Evolutionary conservation across 2,888 invertebrate genomes (phyloP), one percentile per base, ranked within the genome.

Genomic region (Cacoxenus indagator): DNA sequence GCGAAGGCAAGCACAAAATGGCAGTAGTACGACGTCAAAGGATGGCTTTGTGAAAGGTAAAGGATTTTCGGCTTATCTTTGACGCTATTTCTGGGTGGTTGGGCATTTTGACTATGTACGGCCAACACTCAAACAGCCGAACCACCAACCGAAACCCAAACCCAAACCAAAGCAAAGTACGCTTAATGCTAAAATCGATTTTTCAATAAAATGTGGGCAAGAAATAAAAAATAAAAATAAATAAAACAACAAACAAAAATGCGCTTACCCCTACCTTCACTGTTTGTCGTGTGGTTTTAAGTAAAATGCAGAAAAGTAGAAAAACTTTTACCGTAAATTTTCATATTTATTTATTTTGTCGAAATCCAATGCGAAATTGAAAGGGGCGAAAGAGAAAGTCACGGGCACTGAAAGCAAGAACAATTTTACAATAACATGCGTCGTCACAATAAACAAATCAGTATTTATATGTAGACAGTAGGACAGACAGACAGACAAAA

Each of bases 331-430:
- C 79, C 83, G 83, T 81, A 81, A 81, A 81, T 83, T 83, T 81
- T 83, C 82, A 81, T 81, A 81, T 83, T 81, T 81, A 81, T 81
- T 81, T 81, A 81, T 81, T 83, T 81, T 83, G 83, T 81, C 83
- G 79, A 81, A 9, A 17, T 17, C 8, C n/a, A 51, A 51, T 19
- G 19, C 22, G 11, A 22, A 22, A 22, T 11, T 9, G 22, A 22
- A 51, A 22, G 19, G 22, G 19, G 19, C 17, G 22, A 37, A 22
- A 22, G 4, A 48, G 8, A 4, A 51, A 22, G 22, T 1, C 17
- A 17, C n/a, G n/a, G 2, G 45, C 3, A 6, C 8, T 19, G 22
- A 19, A 31, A 5, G 31, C 31, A 31, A 31, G 14, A 37, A 37
- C 8, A 37, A 51, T 17, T 51, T 51, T 17, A 22, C 1, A 22